Base-by-base conservation (phyloP, 2,113 vertebrate genomes). In the Bagarius yarrelli region DNA sequence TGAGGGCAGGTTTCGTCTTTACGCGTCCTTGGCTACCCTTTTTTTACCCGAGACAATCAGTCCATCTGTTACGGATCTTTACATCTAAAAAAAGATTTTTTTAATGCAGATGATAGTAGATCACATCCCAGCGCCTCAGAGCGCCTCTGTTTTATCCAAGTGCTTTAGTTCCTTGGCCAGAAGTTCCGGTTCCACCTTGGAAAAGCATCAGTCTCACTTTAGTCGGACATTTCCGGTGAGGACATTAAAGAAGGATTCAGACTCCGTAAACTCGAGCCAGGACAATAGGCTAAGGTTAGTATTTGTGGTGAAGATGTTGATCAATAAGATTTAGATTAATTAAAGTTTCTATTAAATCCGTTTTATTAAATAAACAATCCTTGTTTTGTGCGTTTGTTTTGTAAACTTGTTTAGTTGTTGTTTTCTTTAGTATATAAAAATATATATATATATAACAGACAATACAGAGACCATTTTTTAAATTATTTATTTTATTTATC, bases 281-380 rank as follows among this genome's bases (percentile, higher is more conserved):
- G 74, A 86, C 19, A 81, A 25, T 76, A 78, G n/a, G 14, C 60
- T 82, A 5, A 88, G 70, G 87, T 88, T 83, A 85, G 85, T 55
- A 30, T 61, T 67, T 11, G 13, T 12, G 2, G 6, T 11, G 73
- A 15, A 15, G 71, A 34, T 27, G 67, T 47, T 47, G 44, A n/a
- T 18, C 13, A 52, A 69, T 21, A n/a, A 14, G 14, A 70, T 12
- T 67, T 34, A 67, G 11, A 4, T 44, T 6, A 13, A 27, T 25
- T 50, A 50, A n/a, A 19, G 34, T 21, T 18, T 66, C 36, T 15
- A 16, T 47, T 44, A 13, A 47, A 47, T 47, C 5, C 5, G 11
- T 9, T 47, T 6, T 5, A 47, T 47, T 47, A 47, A 8, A 47
- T 47, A 40, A 40, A 40, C 36, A 63, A 63, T 63, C 30, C 14